These are phyloP conservation scores for Dasypus novemcinctus DNA, from an alignment of 2,113 vertebrate genomes.

Conservation along the genomic window DNA sequence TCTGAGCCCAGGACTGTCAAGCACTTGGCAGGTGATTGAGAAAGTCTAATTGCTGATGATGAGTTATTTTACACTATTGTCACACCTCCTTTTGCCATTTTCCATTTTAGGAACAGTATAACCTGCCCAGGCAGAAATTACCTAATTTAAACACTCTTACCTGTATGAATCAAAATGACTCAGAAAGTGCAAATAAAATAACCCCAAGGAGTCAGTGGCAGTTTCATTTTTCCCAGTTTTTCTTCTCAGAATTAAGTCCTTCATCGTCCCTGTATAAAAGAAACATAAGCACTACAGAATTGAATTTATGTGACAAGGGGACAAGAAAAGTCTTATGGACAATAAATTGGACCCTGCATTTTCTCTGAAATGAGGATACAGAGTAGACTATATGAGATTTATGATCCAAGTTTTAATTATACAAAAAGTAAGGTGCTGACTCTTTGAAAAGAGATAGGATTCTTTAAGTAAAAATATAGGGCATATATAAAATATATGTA, in stretches of 20 bases:
- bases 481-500: background rate
- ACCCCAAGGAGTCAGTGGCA: background rate
- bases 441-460: constrained; percentile 3
- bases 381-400: background rate
- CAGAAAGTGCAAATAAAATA: constrained; percentile 67
- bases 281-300: background rate
- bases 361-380: background rate
- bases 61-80: constrained; percentile 55
- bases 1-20: background rate
- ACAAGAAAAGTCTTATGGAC: background rate
- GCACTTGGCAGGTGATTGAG: constrained; percentile 56
- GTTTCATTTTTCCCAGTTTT: constrained; percentile 6
- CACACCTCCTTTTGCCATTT: constrained; percentile 29
- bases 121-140: constrained; percentile 51
- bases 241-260: constrained; percentile 46
- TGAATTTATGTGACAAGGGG: background rate
- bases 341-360: background rate
- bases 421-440: background rate
- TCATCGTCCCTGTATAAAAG: background rate
- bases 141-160: constrained; percentile 74
- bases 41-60: constrained; percentile 58
- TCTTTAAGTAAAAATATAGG: background rate
- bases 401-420: background rate
- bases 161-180: constrained; percentile 66
- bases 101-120: constrained; percentile 71